Evolutionary conservation across 2,888 invertebrate genomes (phyloP), one percentile per base, ranked within the genome.

Genomic region (Cyaniris semiargus): DNA sequence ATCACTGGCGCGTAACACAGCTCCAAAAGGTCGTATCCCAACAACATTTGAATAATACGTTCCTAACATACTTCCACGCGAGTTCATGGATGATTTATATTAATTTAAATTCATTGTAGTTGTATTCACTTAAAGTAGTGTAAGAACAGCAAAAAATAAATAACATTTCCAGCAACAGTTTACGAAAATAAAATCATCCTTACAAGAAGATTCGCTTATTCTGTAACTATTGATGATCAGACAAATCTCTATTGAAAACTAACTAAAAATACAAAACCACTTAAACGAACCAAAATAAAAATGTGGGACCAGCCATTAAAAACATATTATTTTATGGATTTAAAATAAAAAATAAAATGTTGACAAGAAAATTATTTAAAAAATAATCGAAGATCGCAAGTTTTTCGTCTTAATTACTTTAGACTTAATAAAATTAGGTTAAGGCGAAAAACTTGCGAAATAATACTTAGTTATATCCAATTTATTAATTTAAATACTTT

Each of bases 71-170:
- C 60, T 60, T 60, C 60, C 21, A 60, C 60, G 4, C 21, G 23
- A 10, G 10, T 23, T 60, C 21, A 23, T 13, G 23, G 8, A 10
- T 21, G 8, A 21, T 8, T 21, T 60, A 60, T 23, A 23, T 23
- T 23, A 23, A 23, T 60, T 60, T 3, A 58, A n/a, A 58, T n/a
- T n/a, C n/a, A 58, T 10, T n/a, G 2, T 10, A 58, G 21, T 58
- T 58, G 21, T 58, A 58, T 21, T n/a, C 2, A 58, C 7, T 21
- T 21, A 21, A 56, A 56, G n/a, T 8, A 58, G 21, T 21, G 58
- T 21, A 76, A 60, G 48, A 60, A 60, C 60, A 76, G 76, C 76
- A 44, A 38, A 23, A 44, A 66, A 76, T 76, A 66, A 66, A 66
- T 23, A 76, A 66, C 5, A 66, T 76, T 23, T 76, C 15, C 66